Base-by-base conservation (phyloP, 1,140 invertebrate genomes). In the Diprion similis region DNA sequence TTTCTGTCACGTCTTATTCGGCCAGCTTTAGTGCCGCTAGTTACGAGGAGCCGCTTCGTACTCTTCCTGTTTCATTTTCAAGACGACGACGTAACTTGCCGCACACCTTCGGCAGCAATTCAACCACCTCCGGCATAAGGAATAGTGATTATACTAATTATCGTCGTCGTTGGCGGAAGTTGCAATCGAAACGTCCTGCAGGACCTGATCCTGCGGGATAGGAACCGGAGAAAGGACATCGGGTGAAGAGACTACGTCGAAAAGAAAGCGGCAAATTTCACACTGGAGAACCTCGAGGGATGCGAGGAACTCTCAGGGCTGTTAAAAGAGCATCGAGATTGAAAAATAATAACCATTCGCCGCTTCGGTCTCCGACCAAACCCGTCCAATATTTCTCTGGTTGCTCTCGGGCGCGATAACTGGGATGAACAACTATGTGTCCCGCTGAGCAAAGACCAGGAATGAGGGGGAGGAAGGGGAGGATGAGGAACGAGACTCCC, bases 401-500 rank as follows among this genome's bases (percentile, higher is more conserved):
- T 45, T 47, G n/a, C 69, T 70, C 48, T 37, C 69, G 9, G 46
- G 46, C n/a, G 46, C 45, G 46, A 46, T 59, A 59, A 59, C 24
- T 37, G 67, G 13, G 67, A 15, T 68, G 67, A 17, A 46, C 24
- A 68, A 13, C 46, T 68, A 10, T 11, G 24, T 37, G 17, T 17
- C 11, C 11, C 18, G 46, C n/a, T 11, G 46, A 17, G 46, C 46
- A 17, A 46, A 24, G 45, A 24, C 15, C 7, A n/a, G 69, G 17
- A n/a, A 17, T 18, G 46, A 46, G 51, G 24, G 24, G 24, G 24
- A 6, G 24, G 24, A 6, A 6, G 24, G 24, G 24, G 24, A 24
- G 24, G 66, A 37, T 68, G 66, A 37, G 24, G 46, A 68, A 46
- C 17, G 69, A 17, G 69, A 70, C 18, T 47, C 19, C 17, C 69